Base-by-base conservation (phyloP, 2,797 vertebrate species). In the Orientallactaga sibirica region DNA sequence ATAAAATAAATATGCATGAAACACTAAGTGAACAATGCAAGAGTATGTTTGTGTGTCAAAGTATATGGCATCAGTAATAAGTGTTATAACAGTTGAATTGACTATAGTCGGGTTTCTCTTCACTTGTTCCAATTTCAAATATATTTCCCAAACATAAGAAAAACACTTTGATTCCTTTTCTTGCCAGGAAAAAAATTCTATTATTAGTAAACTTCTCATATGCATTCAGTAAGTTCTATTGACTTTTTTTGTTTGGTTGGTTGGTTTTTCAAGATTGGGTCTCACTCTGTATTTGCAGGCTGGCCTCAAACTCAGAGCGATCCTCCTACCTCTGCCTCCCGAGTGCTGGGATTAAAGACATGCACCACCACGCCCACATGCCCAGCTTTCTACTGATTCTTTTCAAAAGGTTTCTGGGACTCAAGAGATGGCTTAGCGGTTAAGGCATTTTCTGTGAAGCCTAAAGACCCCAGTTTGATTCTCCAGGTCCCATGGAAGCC, bases 1-100 rank as follows among this genome's bases (percentile, higher is more conserved):
- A 74, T 11, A 87, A 87, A 95, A 74, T 33, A 75, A 79, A 66
- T 33, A 81, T 62, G 25, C 15, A 93, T 20, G 27, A 83, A 89
- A 95, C 77, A 77, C 62, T 71, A 83, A 92, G 12, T 1, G 24
- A 89, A 76, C 41, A 76, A 66, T 66, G 22, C 2, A 70, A 29
- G 7, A 79, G 22, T 25, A 55, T 79, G 29, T 52, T 80, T 77
- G 29, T 41, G 2, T 93, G 25, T 75, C 91, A 73, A 68, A 79
- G 16, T 66, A 16, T 67, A 20, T 43, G 67, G 5, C 75, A 87
- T 81, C 48, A 68, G 52, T 87, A 77, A 41, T 64, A 86, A 74
- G 48, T 79, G 29, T 24, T 61, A 62, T 29, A 77, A 73, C 55
- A 58, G 77, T 29, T 85, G 20, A 74, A 64, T 19, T 94, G 41